Percentiles rank a stretch among this genome's conserved stretches.
phyloP scores from a whole-genome alignment of 1,140 invertebrate species.

The Cydia fagiglandana region DNA sequence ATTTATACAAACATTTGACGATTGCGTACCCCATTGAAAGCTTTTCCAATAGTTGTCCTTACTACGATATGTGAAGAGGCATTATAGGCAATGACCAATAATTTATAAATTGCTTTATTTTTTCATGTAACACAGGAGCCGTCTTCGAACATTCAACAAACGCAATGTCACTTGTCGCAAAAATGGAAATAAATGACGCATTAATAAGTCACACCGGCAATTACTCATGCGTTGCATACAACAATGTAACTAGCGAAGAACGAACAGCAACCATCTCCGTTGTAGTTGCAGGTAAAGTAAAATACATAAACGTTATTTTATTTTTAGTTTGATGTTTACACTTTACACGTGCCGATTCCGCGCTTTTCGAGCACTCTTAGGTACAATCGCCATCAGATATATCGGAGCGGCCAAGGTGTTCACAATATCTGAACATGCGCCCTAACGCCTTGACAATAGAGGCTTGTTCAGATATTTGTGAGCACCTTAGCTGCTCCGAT shows the following conservation, averaged over 20 bases:
- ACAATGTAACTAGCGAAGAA: conserved; percentile 34
- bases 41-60: too few relatives aligned
- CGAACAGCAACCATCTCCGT: conserved; percentile 46
- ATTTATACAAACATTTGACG: too few relatives aligned
- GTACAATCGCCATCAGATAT: too few relatives aligned
- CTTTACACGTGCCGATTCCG: background rate
- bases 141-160: conserved; percentile 35
- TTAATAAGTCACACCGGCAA: conserved; percentile 51
- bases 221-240: conserved; percentile 55
- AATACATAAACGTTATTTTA: background rate
- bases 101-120: conserved; percentile 11
- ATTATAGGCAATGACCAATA: background rate
- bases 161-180: conserved; percentile 54
- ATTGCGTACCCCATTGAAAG: too few relatives aligned
- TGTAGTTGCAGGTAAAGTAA: conserved; percentile 51
- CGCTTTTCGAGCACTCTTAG: background rate
- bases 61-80: too few relatives aligned
- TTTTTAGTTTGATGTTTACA: conserved; percentile 22
- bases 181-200: conserved; percentile 52
- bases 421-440: too few relatives aligned
- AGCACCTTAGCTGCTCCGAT: too few relatives aligned
- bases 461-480: too few relatives aligned
- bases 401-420: too few relatives aligned
- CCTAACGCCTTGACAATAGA: too few relatives aligned
- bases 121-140: conserved; percentile 45